phyloP scores from a whole-genome alignment of 2,113 vertebrate genomes.

The Taxidea taxus region DNA sequence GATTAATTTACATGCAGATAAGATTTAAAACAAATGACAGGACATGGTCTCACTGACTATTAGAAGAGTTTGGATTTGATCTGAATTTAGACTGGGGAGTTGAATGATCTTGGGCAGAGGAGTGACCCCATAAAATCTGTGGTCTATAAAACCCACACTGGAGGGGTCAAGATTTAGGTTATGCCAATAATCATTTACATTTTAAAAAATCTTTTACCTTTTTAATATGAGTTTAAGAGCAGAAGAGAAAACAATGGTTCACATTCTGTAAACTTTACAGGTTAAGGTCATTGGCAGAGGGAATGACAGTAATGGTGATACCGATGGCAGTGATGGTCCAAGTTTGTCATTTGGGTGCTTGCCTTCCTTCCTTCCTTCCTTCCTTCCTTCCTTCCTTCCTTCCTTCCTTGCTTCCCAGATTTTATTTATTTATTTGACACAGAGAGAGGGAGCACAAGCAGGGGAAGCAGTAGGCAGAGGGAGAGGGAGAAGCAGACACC shows the following conservation, averaged over 20 bases:
- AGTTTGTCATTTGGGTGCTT: neutral
- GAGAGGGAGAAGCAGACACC: too few relatives aligned
- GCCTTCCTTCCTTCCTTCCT: too few relatives aligned
- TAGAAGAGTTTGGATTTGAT: neutral
- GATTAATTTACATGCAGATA: neutral
- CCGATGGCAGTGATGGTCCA: neutral
- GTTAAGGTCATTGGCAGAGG: neutral
- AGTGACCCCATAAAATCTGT: neutral
- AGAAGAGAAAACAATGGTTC: neutral
- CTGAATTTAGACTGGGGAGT: neutral
- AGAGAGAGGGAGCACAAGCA: too few relatives aligned
- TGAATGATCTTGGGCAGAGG: neutral
- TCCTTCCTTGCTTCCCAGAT: too few relatives aligned
- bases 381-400: too few relatives aligned
- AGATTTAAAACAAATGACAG: neutral
- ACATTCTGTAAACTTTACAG: accelerated
- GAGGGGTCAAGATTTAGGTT: neutral
- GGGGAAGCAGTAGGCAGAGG: too few relatives aligned
- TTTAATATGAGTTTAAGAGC: neutral
- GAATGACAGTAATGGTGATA: too few relatives aligned
- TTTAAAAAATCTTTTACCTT: neutral
- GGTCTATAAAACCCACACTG: neutral
- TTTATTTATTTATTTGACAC: too few relatives aligned
- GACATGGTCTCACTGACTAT: too few relatives aligned
- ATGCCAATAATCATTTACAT: neutral